Conservation (phyloP, 1,140 invertebrate species). For the Ephestia elutella region DNA sequence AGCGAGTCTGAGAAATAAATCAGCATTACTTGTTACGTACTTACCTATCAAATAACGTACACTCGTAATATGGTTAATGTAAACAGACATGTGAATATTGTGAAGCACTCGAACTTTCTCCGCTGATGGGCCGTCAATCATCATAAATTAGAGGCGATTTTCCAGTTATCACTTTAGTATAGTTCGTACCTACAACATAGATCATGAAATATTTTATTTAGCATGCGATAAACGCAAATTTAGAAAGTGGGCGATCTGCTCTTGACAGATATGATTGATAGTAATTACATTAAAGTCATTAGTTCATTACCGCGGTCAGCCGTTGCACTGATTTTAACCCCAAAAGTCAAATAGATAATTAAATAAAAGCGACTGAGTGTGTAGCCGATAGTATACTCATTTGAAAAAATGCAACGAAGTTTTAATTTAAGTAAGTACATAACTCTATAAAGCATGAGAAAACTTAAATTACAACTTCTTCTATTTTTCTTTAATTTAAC, state of each 20-base stretch:
- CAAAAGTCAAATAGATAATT: not conserved
- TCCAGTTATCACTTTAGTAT: conserved; percentile 46
- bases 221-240: conserved; percentile 2
- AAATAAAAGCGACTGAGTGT: not conserved
- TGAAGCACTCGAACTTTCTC: conserved; percentile 62
- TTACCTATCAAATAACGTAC: conserved; percentile 18
- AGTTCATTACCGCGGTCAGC: not conserved
- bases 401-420: too few species aligned
- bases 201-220: conserved; percentile 20
- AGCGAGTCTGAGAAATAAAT: conserved; percentile 7
- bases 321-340: not conserved
- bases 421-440: too few species aligned
- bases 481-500: too few species aligned
- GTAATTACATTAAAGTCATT: conserved; percentile 2
- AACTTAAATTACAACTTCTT: too few species aligned
- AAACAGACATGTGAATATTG: conserved; percentile 54
- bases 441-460: too few species aligned
- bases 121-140: conserved; percentile 61
- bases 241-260: not conserved
- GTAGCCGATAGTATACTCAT: too few species aligned
- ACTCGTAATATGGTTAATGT: conserved; percentile 39
- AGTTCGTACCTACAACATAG: conserved; percentile 15
- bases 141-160: conserved; percentile 49
- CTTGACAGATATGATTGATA: not conserved
- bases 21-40: conserved; percentile 1